phyloP scores from a whole-genome alignment of 2,888 invertebrate genomes.

The Parnassius glacialis region DNA sequence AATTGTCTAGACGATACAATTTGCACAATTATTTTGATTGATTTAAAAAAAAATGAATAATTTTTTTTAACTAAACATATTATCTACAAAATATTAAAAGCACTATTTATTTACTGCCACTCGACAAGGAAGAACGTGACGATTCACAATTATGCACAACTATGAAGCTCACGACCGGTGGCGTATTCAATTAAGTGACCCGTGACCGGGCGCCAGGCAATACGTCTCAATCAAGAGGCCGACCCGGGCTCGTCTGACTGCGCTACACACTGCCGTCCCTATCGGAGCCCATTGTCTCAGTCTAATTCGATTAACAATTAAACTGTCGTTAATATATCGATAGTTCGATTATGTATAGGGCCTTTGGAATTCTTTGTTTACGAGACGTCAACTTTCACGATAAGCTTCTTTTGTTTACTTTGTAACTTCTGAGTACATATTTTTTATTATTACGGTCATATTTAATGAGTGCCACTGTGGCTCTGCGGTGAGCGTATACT shows the following conservation, averaged over 20 bases:
- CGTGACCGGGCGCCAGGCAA: slow-evolving; percentile 41
- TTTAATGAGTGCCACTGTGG: background rate
- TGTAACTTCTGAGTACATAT: no score
- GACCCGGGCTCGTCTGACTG: slow-evolving; percentile 48
- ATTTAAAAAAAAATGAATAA: no score
- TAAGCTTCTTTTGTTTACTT: slow-evolving; percentile 15
- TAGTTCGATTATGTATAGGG: slow-evolving; percentile 12
- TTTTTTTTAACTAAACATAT: no score
- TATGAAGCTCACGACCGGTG: slow-evolving; percentile 3
- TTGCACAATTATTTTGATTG: no score
- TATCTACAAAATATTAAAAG: background rate
- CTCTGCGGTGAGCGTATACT: background rate
- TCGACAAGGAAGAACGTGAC: slow-evolving; percentile 1
- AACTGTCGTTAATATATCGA: slow-evolving; percentile 29
- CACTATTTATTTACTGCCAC: slow-evolving; percentile 1
- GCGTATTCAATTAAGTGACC: slow-evolving; percentile 20
- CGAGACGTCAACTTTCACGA: slow-evolving; percentile 2
- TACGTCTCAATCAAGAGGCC: slow-evolving; percentile 55
- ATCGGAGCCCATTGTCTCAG: slow-evolving; percentile 53
- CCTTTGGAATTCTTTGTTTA: slow-evolving; percentile 25
- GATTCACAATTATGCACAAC: slow-evolving; percentile 8
- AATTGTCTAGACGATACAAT: no score
- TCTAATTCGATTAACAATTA: slow-evolving; percentile 63
- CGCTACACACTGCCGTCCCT: slow-evolving; percentile 49
- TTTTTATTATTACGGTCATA: background rate